These are phyloP conservation scores for Carterocephalus palaemon DNA, from an alignment of 2,888 invertebrate genomes.

Conservation along the genomic window DNA sequence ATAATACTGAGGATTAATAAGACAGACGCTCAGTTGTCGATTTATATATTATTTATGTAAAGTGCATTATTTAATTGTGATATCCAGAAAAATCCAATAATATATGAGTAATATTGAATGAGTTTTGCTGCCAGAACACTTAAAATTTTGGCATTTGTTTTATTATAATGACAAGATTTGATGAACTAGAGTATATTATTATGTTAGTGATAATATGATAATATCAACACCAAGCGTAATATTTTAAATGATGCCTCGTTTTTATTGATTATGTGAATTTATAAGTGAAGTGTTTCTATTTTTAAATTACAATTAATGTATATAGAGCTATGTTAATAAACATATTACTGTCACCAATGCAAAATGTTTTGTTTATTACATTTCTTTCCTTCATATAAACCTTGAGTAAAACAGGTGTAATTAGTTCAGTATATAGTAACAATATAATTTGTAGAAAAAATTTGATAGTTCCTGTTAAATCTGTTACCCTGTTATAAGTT, in stretches of 20 bases:
- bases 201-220: constrained; percentile 55
- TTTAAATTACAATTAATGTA: constrained; percentile 74
- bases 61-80: constrained; percentile 73
- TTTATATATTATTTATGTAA: constrained; percentile 76
- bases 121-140: constrained; percentile 51
- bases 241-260: constrained; percentile 58
- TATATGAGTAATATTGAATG: constrained; percentile 51
- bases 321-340: constrained; percentile 76
- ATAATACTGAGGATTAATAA: constrained; percentile 58
- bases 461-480: too few relatives aligned
- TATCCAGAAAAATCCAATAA: constrained; percentile 59
- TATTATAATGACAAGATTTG: constrained; percentile 44
- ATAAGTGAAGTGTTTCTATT: constrained; percentile 71
- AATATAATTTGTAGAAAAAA: too few relatives aligned
- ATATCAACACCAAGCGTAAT: constrained; percentile 63
- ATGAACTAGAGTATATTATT: constrained; percentile 39
- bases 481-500: too few relatives aligned
- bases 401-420: too few relatives aligned
- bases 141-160: constrained; percentile 56
- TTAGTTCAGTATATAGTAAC: too few relatives aligned
- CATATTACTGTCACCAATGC: constrained; percentile 64
- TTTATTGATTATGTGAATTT: constrained; percentile 67
- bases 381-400: not conserved
- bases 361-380: constrained; percentile 1
- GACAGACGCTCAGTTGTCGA: constrained; percentile 69